Evolutionary conservation across 1,140 invertebrate genomes (phyloP).

Genomic region (Hetaerina americana): DNA sequence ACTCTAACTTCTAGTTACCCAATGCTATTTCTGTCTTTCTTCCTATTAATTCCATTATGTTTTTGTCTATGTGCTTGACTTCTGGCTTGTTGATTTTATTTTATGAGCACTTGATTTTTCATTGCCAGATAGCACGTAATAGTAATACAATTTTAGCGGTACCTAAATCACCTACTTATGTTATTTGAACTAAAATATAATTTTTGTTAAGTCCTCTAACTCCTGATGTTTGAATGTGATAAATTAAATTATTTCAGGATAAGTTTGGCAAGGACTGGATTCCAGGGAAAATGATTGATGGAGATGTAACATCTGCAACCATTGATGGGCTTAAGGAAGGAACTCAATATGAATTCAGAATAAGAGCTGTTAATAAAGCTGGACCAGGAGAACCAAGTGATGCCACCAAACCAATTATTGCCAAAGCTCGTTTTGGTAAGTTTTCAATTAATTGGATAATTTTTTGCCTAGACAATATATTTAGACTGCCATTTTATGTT

Average conservation of each 20-base stretch:
- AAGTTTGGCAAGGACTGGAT: conserved; percentile 86
- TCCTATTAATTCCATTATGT: too few relatives aligned
- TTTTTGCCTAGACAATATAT: neutral
- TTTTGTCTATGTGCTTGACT: too few relatives aligned
- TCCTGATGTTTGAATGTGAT: neutral
- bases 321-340: conserved; percentile 88
- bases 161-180: neutral
- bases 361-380: conserved; percentile 90
- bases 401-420: conserved; percentile 86
- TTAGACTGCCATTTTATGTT: neutral
- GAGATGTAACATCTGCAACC: conserved; percentile 58
- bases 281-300: conserved; percentile 62
- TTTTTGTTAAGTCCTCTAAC: neutral
- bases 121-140: too few relatives aligned
- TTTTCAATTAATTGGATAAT: neutral
- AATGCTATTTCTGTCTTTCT: too few relatives aligned
- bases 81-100: too few relatives aligned
- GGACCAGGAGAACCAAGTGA: conserved; percentile 91
- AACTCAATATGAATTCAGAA: conserved; percentile 89
- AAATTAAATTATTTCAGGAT: conserved; percentile 33
- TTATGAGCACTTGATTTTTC: too few relatives aligned
- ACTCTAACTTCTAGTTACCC: too few relatives aligned
- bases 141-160: too few relatives aligned
- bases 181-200: neutral
- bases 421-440: conserved; percentile 75